Base-by-base conservation (phyloP, 2,888 invertebrate species). In the Synanthedon formicaeformis region DNA sequence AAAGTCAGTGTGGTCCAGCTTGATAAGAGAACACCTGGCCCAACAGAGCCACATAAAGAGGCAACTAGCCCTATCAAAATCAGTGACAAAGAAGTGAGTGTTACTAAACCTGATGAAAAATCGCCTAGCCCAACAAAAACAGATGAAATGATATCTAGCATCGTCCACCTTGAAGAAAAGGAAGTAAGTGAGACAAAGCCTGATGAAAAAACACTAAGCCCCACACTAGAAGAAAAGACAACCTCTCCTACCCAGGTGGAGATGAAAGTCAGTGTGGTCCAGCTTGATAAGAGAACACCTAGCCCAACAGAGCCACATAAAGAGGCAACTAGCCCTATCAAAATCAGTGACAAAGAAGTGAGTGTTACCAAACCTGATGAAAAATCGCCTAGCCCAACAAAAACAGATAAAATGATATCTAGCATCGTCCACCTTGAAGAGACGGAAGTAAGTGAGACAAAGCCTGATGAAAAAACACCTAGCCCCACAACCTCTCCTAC, bases 401-500 rank as follows among this genome's bases (percentile, higher is more conserved):
- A 55, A 8, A 54, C 55, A 1, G 41, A 41, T 51, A 55, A 52
- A 41, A 6, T 4, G 4, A 4, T 23, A 4, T 4, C 18, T 23
- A 23, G 18, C 18, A 23, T 23, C 4, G 41, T 52, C 3, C 52
- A 54, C 10, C 41, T 50, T 2, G 41, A 53, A 1, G 51, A 52
- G 50, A 57, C 53, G 18, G 16, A n/a, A 51, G 45, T 40, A 0
- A 52, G 55, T 50, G 16, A 53, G 3, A 57, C 51, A n/a, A 41
- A 50, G 14, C 52, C 23, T 1, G 54, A 54, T 50, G 55, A 54
- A 52, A 58, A 58, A 23, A 51, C 50, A n/a, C n/a, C n/a, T n/a
- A n/a, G n/a, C n/a, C n/a, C n/a, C n/a, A n/a, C n/a, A 18, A 13
- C 45, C 1, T 45, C 45, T 13, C 13, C 45, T 3, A 4, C 3